Evolutionary conservation across 2,888 invertebrate genomes (phyloP).

Genomic region (Spodoptera exigua): DNA sequence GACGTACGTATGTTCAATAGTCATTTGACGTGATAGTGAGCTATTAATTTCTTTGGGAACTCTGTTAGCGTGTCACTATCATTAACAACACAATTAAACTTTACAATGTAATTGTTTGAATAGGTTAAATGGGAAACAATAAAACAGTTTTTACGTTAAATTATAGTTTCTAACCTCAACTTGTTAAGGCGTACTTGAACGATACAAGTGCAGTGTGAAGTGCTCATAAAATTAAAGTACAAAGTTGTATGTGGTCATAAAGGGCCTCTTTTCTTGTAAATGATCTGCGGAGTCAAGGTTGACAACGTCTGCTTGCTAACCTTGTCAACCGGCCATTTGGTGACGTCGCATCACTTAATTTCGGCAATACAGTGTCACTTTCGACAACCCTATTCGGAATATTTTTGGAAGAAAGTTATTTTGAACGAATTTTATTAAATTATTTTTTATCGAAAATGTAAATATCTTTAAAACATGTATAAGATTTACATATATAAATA

Average conservation of each 20-base stretch:
- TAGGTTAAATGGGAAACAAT: not conserved
- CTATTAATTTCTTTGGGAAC: conserved; percentile 54
- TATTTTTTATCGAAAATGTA: too few species aligned
- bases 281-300: conserved; percentile 67
- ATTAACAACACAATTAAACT: conserved; percentile 26
- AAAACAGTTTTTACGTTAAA: too few species aligned
- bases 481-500: conserved; percentile 11
- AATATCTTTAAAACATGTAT: too few species aligned
- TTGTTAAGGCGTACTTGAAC: too few species aligned
- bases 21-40: conserved; percentile 46
- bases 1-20: conserved; percentile 35
- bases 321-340: conserved; percentile 59
- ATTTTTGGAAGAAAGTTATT: conserved; percentile 10
- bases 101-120: conserved; percentile 16
- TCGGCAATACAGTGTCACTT: conserved; percentile 54
- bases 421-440: too few species aligned
- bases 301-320: conserved; percentile 66
- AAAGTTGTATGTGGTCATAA: conserved; percentile 5
- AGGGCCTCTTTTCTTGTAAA: conserved; percentile 46
- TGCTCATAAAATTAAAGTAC: conserved; percentile 6
- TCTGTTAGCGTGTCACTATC: conserved; percentile 42
- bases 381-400: conserved; percentile 38
- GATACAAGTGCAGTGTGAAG: not conserved
- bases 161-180: too few species aligned
- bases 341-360: conserved; percentile 64